Percentiles rank a stretch among this genome's conserved stretches.
Evolutionary conservation across 2,797 vertebrate species (phyloP).

Genomic region (Chelon labrosus): DNA sequence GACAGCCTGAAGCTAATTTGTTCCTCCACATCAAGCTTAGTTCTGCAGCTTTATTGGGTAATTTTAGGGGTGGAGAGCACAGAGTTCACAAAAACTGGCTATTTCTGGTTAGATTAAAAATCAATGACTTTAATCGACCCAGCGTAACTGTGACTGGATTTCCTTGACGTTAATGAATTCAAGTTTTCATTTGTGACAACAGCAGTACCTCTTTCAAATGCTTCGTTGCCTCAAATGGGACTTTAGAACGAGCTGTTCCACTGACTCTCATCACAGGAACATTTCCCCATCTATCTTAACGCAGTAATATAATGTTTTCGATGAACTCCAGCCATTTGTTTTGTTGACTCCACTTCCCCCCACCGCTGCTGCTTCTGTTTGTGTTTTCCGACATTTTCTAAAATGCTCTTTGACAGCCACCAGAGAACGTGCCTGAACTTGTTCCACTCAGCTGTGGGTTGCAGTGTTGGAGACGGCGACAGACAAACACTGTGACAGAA

Average conservation of each 20-base stretch:
- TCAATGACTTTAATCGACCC: slow-evolving; percentile 1
- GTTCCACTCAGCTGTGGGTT: slow-evolving; percentile 43
- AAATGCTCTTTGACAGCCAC: slow-evolving; percentile 52
- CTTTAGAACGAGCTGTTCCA: no score
- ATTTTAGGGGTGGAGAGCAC: background rate
- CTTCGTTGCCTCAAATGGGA: no score
- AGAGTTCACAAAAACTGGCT: background rate
- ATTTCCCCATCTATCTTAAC: background rate
- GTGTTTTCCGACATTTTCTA: slow-evolving; percentile 36
- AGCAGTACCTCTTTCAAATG: no score
- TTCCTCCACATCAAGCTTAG: slow-evolving; percentile 4
- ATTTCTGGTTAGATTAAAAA: background rate
- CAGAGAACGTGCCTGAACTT: slow-evolving; percentile 55
- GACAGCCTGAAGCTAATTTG: slow-evolving; percentile 4
- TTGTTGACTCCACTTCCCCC: slow-evolving; percentile 5
- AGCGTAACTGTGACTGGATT: background rate
- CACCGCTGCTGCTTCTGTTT: slow-evolving; percentile 17
- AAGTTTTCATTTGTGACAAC: slow-evolving; percentile 3
- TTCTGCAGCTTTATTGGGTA: background rate
- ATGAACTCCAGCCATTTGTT: background rate
- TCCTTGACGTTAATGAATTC: background rate
- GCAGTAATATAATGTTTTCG: background rate
- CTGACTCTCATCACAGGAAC: background rate
- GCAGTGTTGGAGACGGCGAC: slow-evolving; percentile 37
- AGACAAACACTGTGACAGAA: slow-evolving; percentile 32